Evolutionary conservation across 2,888 invertebrate species (phyloP), one percentile per base, ranked within the genome.

Genomic region (Petrolisthes manimaculis): DNA sequence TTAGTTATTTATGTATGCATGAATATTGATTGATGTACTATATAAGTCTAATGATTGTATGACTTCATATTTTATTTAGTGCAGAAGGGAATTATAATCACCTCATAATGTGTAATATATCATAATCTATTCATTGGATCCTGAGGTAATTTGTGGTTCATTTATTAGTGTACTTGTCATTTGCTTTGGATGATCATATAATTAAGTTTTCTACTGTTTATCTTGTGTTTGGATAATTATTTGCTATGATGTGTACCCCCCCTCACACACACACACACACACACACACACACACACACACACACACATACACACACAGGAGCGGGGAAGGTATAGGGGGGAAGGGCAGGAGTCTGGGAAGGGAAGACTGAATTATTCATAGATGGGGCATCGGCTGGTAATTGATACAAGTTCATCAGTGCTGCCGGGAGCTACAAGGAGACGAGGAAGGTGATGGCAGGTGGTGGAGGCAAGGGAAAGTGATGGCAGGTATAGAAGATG

Each of bases 331-430:
- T 75, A 24, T 37, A 37, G 37, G 3, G 12, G 61, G 9, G 61
- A 1, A 18, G 18, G 61, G 61, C 18, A 18, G 18, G 61, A 18
- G 61, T 9, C 1, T 9, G 61, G 61, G 61, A 61, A 61, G 37
- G 61, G 61, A 18, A 18, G 12, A 12, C 61, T 86, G 77, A 86
- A 77, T 86, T 67, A 86, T 86, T 86, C 86, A 86, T 86, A 82
- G 6, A 51, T 53, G 56, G 24, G 56, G 74, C 75, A 86, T 86
- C 80, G 86, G 86, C 86, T 75, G 82, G 71, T 86, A 86, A 86
- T 86, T 86, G 86, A 86, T 86, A 86, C 86, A 77, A 75, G 86
- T 86, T 86, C 86, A 86, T 86, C 67, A 14, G 53, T 37, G 12
- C 53, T 12, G 21, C 24, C 21, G 14, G 51, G 77, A 51, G 51